Conservation (phyloP, 2,888 invertebrate genomes). For the Ernsta delagoae region DNA sequence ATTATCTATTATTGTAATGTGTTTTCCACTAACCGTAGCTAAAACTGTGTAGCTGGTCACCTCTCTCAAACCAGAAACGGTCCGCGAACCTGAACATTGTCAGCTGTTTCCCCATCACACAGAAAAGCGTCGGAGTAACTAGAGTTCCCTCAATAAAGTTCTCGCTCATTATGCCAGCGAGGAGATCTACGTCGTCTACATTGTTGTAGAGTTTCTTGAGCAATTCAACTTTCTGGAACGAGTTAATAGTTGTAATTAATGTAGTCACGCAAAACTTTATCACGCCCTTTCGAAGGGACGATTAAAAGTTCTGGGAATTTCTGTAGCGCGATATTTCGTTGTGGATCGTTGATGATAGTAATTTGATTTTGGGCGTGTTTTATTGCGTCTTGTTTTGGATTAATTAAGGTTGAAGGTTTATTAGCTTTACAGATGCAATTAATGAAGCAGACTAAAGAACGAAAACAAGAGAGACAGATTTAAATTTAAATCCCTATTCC, state of each 20-base stretch:
- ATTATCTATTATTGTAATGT: no score
- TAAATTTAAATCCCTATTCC: no score
- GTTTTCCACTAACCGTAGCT: constrained; percentile 49
- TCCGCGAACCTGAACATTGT: constrained; percentile 61
- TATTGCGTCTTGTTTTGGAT: neutral
- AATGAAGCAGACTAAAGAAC: neutral
- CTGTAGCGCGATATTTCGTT: neutral
- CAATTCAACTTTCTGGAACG: constrained; percentile 63
- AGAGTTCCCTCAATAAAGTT: constrained; percentile 55
- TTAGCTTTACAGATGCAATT: neutral
- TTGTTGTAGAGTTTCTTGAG: constrained; percentile 58
- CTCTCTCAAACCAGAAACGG: constrained; percentile 70
- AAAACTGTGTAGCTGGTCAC: constrained; percentile 67
- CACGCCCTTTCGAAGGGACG: constrained; percentile 17
- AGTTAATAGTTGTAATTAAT: constrained; percentile 36
- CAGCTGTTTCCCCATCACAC: constrained; percentile 66
- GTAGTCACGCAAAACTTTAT: constrained; percentile 32
- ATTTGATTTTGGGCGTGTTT: neutral
- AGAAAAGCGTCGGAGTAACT: constrained; percentile 66
- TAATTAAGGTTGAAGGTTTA: neutral
- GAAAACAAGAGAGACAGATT: no score
- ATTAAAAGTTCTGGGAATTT: constrained; percentile 23
- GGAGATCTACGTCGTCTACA: constrained; percentile 64
- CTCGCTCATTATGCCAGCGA: constrained; percentile 67
- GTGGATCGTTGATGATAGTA: constrained; percentile 2